Evolutionary conservation across 2,888 invertebrate genomes (phyloP).

Genomic region (Argyresthia goedartella): DNA sequence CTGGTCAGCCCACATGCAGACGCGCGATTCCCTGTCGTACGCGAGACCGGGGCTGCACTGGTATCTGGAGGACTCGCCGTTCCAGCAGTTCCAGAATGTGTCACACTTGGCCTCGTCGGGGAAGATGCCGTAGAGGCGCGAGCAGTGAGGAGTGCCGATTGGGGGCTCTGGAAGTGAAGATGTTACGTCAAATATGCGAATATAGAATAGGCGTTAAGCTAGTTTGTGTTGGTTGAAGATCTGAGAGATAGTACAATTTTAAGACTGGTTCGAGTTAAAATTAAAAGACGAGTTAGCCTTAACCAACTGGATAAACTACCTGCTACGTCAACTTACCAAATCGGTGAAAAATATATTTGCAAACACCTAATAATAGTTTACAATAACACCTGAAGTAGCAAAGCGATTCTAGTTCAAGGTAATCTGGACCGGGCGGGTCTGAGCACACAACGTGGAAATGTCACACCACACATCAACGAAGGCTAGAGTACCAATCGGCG

Average conservation of each 20-base stretch:
- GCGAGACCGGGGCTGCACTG: constrained; percentile 96
- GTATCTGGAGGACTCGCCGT: constrained; percentile 93
- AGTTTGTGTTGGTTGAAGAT: too few relatives aligned
- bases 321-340: too few relatives aligned
- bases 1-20: constrained; percentile 98
- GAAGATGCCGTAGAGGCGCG: constrained; percentile 92
- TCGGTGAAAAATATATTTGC: too few relatives aligned
- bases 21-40: constrained; percentile 92
- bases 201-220: too few relatives aligned
- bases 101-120: constrained; percentile 89
- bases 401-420: constrained; percentile 38
- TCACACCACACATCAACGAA: constrained; percentile 1
- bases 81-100: constrained; percentile 98
- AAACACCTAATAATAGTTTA: too few relatives aligned
- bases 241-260: too few relatives aligned
- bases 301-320: too few relatives aligned
- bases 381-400: constrained; percentile 1
- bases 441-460: constrained; percentile 1
- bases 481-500: too few relatives aligned
- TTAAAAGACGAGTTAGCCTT: too few relatives aligned
- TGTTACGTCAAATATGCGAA: background rate
- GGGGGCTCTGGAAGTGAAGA: constrained; percentile 77
- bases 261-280: too few relatives aligned
- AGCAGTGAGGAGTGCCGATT: constrained; percentile 86
- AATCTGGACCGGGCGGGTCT: constrained; percentile 9